Conservation (phyloP, 2,888 invertebrate species). For the Agonopterix arenella region DNA sequence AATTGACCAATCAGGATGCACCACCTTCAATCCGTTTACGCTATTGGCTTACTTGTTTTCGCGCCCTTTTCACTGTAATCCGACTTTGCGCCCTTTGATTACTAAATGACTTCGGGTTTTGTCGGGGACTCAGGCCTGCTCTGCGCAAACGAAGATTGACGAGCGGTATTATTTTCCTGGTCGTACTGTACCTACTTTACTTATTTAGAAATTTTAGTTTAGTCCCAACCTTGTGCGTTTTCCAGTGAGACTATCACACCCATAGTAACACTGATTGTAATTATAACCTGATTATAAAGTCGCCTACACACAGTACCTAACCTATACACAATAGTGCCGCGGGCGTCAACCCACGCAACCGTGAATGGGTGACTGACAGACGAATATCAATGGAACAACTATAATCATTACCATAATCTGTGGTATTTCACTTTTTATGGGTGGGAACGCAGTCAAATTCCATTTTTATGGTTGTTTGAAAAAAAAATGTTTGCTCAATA, state of each 20-base stretch:
- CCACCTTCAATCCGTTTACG: no score
- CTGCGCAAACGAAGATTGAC: no score
- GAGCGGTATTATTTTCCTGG: no score
- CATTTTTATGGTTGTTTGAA: neutral
- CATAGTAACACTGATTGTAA: conserved; percentile 16
- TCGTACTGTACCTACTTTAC: no score
- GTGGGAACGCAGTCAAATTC: neutral
- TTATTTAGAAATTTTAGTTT: no score
- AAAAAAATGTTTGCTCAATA: neutral
- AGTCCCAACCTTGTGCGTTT: no score
- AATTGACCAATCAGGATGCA: no score
- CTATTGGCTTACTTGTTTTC: no score
- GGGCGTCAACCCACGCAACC: conserved; percentile 25
- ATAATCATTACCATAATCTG: conserved; percentile 5
- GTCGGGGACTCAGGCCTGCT: no score
- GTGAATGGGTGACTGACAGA: conserved; percentile 29
- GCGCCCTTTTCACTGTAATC: no score
- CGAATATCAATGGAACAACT: conserved; percentile 9
- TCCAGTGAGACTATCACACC: neutral
- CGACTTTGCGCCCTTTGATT: no score
- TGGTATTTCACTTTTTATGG: conserved; percentile 2
- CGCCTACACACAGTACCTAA: conserved; percentile 29
- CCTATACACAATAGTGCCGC: conserved; percentile 26
- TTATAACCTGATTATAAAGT: conserved; percentile 33
- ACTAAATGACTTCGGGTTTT: no score